Percentiles rank a stretch among this genome's conserved stretches.
Evolutionary conservation across 1,140 invertebrate genomes (phyloP).

Genomic region (Aleiodes sp.): DNA sequence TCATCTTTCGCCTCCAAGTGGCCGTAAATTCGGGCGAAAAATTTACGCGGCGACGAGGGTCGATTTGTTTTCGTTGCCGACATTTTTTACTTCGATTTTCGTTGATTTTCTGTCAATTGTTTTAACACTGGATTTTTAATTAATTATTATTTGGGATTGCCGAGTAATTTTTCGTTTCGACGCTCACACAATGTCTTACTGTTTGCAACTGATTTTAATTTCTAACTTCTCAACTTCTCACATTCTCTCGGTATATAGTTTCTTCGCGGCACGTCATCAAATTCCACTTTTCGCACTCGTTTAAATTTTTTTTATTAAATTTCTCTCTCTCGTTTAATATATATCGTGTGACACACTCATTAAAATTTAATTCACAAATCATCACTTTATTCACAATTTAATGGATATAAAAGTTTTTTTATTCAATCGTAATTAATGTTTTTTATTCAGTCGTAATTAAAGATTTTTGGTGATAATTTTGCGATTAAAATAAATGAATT

Average conservation of each 20-base stretch:
- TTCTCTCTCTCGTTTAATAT: not conserved
- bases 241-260: conserved; percentile 29
- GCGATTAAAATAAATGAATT: too few species aligned
- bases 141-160: not conserved
- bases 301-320: conserved; percentile 16
- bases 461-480: too few species aligned
- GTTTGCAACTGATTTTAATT: conserved; percentile 30
- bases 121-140: conserved; percentile 1
- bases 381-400: conserved; percentile 7
- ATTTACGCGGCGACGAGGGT: conserved; percentile 73
- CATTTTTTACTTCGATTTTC: conserved; percentile 41
- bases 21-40: conserved; percentile 74
- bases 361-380: conserved; percentile 15
- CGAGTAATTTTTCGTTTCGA: not conserved
- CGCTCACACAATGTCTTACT: conserved; percentile 1
- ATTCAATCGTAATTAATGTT: too few species aligned
- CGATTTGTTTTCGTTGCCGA: conserved; percentile 48
- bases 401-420: too few species aligned
- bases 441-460: too few species aligned
- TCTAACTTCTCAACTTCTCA: conserved; percentile 8
- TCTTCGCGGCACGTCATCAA: conserved; percentile 29
- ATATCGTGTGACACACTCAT: conserved; percentile 23
- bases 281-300: conserved; percentile 33
- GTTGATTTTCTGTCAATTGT: not conserved
- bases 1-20: conserved; percentile 66